Conservation (phyloP, 1,140 invertebrate genomes). For the Fopius arisanus region DNA sequence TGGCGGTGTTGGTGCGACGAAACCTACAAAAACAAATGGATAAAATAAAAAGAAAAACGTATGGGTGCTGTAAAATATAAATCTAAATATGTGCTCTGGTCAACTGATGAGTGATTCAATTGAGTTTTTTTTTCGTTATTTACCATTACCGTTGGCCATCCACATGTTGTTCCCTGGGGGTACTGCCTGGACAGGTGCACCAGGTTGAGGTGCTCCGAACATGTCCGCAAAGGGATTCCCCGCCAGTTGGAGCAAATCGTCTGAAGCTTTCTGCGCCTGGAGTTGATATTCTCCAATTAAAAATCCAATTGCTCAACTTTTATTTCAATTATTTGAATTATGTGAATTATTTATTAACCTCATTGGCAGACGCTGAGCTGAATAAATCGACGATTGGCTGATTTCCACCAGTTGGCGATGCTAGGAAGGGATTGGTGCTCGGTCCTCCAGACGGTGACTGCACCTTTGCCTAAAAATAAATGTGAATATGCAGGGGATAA, state of each 20-base stretch:
- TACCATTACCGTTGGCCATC: constrained; percentile 76
- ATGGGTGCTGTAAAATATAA: constrained; percentile 21
- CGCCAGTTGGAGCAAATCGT: constrained; percentile 85
- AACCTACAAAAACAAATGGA: constrained; percentile 66
- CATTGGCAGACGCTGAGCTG: constrained; percentile 63
- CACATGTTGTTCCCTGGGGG: constrained; percentile 69
- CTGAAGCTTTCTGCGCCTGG: constrained; percentile 76
- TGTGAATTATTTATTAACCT: too few relatives aligned
- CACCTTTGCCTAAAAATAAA: constrained; percentile 75
- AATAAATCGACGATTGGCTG: constrained; percentile 84
- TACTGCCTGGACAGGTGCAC: constrained; percentile 51
- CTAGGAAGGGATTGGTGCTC: constrained; percentile 88
- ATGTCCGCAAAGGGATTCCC: constrained; percentile 92
- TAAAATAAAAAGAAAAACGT: constrained; percentile 33
- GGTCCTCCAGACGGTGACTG: constrained; percentile 75
- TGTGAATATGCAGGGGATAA: too few relatives aligned
- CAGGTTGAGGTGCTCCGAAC: constrained; percentile 69
- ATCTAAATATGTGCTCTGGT: not conserved
- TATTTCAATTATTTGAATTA: too few relatives aligned
- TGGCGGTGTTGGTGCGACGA: constrained; percentile 63
- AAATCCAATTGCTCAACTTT: not conserved
- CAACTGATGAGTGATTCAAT: constrained; percentile 17
- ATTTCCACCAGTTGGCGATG: constrained; percentile 64
- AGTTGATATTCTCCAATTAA: not conserved
- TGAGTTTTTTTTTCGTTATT: constrained; percentile 42